Base-by-base conservation (phyloP, 2,113 vertebrate genomes). In the Phaethon lepturus region DNA sequence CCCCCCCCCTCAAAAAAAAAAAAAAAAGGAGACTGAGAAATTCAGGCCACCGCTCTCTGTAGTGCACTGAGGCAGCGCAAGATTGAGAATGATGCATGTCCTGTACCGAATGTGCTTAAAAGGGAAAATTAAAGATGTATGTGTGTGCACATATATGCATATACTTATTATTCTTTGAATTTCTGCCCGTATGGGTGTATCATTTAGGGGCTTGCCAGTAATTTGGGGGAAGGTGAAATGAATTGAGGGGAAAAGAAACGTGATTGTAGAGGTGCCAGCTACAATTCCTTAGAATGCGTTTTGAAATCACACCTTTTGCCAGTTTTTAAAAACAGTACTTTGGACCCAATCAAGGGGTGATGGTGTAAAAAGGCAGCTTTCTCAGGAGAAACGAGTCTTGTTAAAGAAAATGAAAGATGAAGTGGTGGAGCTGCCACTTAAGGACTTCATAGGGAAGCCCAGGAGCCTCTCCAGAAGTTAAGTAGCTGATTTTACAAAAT, bases 391-490 rank as follows among this genome's bases (percentile, higher is more conserved):
- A 69, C 2, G 5, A 33, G 56, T 81, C 77, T 87, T 75, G 33
- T 56, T 87, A 64, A 89, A 75, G 69, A 68, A 89, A 91, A 91
- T 40, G 8, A 75, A 82, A 60, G 56, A 86, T 68, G 44, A 80
- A 77, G 49, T 75, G 76, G 85, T 92, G 63, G 82, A 95, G 56
- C 60, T 97, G 67, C 63, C 53, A 49, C 56, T 87, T 91, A 74
- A 56, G 38, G 91, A 85, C 88, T 81, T 97, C 44, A 44, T 18
- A 78, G 71, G 66, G 44, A 94, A 94, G 72, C 79, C 86, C 75
- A 73, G 93, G 93, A 96, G 72, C 72, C 66, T 93, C 74, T 95
- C 95, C 66, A 76, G 75, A 95, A 95, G 83, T 96, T 94, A 91
- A 95, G 89, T 52, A 88, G 67, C 50, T 86, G 94, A 64, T 96